phyloP scores from a whole-genome alignment of 2,888 invertebrate species.

The Ellobium chinense region DNA sequence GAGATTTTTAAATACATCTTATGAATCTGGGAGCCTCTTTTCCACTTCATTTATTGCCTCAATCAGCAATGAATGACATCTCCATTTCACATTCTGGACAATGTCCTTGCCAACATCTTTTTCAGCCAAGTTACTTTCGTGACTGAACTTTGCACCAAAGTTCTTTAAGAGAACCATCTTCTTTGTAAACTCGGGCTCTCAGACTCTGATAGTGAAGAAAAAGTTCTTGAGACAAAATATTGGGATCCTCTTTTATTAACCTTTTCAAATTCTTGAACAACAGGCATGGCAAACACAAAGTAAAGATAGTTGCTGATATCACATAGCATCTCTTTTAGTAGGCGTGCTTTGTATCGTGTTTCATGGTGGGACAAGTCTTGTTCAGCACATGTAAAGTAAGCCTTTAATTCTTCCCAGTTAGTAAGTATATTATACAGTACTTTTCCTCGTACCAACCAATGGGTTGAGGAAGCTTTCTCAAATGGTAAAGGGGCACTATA shows the following conservation, averaged over 20 bases:
- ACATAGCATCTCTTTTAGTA: background rate
- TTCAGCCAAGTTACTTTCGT: background rate
- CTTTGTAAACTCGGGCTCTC: background rate
- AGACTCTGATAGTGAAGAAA: background rate
- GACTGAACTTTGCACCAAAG: too few relatives aligned
- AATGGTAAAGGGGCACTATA: constrained; percentile 6
- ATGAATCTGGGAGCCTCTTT: background rate
- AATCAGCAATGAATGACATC: background rate
- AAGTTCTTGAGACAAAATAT: background rate
- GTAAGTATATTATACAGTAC: constrained; percentile 21
- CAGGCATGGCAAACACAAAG: background rate
- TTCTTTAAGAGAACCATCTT: too few relatives aligned
- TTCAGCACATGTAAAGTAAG: constrained; percentile 16
- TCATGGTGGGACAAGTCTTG: background rate
- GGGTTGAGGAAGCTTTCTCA: background rate
- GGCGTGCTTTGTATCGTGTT: constrained; percentile 1
- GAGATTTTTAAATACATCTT: background rate
- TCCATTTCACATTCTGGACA: too few relatives aligned
- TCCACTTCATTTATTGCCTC: background rate
- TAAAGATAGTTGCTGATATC: background rate
- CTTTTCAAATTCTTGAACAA: constrained; percentile 5
- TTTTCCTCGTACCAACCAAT: constrained; percentile 29
- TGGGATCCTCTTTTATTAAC: background rate
- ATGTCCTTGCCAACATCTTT: too few relatives aligned
- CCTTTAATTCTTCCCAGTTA: constrained; percentile 27